phyloP scores from a whole-genome alignment of 2,797 vertebrate species.

The Podarcis siculus region DNA sequence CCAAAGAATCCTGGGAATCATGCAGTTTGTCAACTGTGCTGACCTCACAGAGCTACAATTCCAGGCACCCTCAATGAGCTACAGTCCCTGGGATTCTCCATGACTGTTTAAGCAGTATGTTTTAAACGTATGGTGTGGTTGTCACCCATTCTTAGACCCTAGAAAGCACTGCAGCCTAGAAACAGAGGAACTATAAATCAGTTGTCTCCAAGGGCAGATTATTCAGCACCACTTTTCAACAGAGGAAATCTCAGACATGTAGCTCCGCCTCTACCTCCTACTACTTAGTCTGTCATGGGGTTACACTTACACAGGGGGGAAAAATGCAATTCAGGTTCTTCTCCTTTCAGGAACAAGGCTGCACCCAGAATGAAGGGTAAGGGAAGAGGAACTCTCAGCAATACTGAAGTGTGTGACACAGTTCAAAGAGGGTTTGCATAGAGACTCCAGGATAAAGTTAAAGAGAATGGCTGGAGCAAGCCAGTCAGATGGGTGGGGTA shows the following conservation, averaged over 20 bases:
- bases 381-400: background rate
- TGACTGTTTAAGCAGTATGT: no score
- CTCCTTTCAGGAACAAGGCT: slow-evolving; percentile 12
- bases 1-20: no score
- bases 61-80: no score
- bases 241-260: background rate
- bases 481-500: no score
- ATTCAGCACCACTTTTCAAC: background rate
- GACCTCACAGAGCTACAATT: no score
- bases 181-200: background rate
- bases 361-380: background rate
- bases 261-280: background rate
- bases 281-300: background rate
- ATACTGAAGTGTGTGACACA: slow-evolving; percentile 7
- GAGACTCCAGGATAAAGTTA: slow-evolving; percentile 22
- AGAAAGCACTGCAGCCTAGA: background rate
- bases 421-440: slow-evolving; percentile 17
- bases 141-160: background rate
- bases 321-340: background rate
- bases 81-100: no score
- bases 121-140: no score
- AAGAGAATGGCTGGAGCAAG: background rate
- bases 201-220: no score
- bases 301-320: background rate
- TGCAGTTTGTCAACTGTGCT: no score